Conservation (phyloP, 2,113 vertebrate species). For the Oxyruncus cristatus region DNA sequence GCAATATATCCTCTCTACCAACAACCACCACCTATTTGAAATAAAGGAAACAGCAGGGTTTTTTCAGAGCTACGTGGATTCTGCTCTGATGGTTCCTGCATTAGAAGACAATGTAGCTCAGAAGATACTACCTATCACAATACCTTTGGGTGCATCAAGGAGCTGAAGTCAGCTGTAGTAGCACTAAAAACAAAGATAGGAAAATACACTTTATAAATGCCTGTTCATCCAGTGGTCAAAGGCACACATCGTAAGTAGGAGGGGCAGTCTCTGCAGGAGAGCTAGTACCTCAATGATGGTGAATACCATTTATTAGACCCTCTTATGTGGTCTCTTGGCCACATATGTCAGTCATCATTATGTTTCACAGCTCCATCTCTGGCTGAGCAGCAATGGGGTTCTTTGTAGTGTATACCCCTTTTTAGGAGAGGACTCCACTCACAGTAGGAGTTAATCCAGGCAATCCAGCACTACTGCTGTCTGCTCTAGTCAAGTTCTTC, state of each 20-base stretch:
- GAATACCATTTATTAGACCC: neutral
- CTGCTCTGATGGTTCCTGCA: neutral
- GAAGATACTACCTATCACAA: neutral
- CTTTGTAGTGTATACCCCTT: neutral
- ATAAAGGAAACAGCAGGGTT: neutral
- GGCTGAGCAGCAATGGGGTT: neutral
- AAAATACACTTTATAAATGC: conserved; percentile 2
- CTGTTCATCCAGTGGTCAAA: neutral
- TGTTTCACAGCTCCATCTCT: neutral
- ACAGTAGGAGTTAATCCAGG: neutral
- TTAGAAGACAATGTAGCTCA: neutral
- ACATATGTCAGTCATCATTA: neutral
- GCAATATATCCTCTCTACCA: neutral
- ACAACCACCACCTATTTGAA: neutral
- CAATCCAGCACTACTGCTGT: neutral
- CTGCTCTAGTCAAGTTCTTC: neutral
- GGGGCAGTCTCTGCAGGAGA: neutral
- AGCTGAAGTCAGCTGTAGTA: conserved; percentile 73
- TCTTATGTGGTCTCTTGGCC: neutral
- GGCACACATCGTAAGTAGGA: neutral
- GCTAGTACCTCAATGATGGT: neutral
- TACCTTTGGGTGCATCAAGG: conserved; percentile 83
- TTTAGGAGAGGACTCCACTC: neutral
- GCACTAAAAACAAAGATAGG: conserved; percentile 68
- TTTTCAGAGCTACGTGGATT: neutral